Evolutionary conservation across 2,888 invertebrate genomes (phyloP).

Genomic region (Saturnia japonica): DNA sequence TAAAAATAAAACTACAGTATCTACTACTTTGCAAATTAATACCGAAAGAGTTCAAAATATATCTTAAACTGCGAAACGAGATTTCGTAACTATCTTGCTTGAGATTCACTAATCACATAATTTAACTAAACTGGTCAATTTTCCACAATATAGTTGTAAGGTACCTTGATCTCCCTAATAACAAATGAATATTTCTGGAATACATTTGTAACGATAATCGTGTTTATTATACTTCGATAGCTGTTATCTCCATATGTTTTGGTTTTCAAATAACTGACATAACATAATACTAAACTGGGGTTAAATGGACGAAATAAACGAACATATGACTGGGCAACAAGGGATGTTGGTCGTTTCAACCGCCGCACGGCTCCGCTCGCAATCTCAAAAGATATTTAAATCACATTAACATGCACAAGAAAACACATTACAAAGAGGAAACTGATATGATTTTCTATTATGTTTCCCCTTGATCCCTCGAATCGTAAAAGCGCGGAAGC

Average conservation of each 20-base stretch:
- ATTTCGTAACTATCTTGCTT: too few relatives aligned
- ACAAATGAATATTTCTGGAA: too few relatives aligned
- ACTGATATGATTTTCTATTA: slow-evolving; percentile 18
- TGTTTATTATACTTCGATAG: too few relatives aligned
- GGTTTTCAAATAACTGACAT: not conserved
- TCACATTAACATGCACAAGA: slow-evolving; percentile 5
- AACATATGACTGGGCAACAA: not conserved
- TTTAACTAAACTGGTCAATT: too few relatives aligned
- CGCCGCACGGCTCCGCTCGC: not conserved
- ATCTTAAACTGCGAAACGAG: not conserved
- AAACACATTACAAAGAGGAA: slow-evolving; percentile 14
- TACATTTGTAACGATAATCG: too few relatives aligned
- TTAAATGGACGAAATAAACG: not conserved
- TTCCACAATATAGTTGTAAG: too few relatives aligned
- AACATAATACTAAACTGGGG: not conserved
- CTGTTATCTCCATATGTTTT: too few relatives aligned
- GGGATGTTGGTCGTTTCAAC: not conserved
- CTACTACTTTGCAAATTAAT: not conserved
- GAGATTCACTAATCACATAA: too few relatives aligned
- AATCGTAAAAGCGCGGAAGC: slow-evolving; percentile 21
- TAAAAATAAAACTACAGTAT: not conserved
- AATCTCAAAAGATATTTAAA: slow-evolving; percentile 11
- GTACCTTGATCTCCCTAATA: too few relatives aligned
- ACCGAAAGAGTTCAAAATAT: not conserved
- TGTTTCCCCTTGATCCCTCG: slow-evolving; percentile 16